phyloP scores from a whole-genome alignment of 2,113 vertebrate genomes.

The Corvus cornix region DNA sequence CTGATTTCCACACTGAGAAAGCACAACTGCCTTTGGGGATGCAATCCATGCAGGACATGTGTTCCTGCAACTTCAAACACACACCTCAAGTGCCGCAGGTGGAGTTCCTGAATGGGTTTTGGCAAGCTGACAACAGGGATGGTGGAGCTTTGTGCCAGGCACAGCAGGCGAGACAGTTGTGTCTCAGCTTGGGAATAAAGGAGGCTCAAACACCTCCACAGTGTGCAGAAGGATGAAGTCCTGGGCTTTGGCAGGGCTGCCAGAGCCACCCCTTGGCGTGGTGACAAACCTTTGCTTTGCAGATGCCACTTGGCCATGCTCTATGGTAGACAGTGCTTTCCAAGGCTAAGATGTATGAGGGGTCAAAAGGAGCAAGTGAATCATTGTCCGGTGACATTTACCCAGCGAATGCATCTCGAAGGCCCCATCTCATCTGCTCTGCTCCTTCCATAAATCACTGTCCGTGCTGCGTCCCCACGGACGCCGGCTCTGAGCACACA shows the following conservation, averaged over 20 bases:
- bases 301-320: neutral
- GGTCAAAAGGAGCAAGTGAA: conserved; percentile 28
- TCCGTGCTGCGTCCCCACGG: fast-evolving
- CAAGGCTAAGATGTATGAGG: neutral
- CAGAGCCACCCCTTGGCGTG: neutral
- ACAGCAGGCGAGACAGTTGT: neutral
- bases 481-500: neutral
- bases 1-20: neutral
- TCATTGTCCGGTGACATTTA: conserved; percentile 34
- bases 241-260: neutral
- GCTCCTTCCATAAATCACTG: conserved; percentile 36
- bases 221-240: neutral
- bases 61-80: neutral
- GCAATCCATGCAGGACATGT: neutral
- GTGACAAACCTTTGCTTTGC: neutral
- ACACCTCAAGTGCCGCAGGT: fast-evolving
- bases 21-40: neutral
- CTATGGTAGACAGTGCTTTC: neutral
- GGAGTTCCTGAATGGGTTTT: neutral
- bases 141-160: neutral
- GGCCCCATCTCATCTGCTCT: conserved; percentile 14
- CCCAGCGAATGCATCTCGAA: neutral
- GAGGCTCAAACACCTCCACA: neutral
- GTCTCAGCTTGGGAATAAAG: conserved; percentile 10
- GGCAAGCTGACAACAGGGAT: neutral